Conservation (phyloP, 92 coral and sea anemone genomes). For the Porites cylindrica region DNA sequence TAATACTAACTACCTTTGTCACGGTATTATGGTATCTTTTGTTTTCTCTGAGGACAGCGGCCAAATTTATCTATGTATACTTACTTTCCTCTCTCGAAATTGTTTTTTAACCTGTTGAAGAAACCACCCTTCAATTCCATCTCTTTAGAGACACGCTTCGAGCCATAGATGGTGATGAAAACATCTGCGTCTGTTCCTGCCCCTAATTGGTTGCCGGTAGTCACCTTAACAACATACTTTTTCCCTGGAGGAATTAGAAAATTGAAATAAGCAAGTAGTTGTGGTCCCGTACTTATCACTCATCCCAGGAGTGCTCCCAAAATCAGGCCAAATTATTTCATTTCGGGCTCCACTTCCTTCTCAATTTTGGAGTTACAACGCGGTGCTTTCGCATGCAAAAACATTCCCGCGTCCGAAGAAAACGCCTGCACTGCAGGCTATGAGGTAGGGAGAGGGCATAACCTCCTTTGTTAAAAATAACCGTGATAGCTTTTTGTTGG, state of each 20-base stretch:
- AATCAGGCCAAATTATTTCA: not conserved
- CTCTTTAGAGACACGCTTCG: conserved; percentile 8
- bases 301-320: no score
- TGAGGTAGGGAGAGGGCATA: no score
- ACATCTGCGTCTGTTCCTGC: conserved; percentile 55
- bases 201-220: not conserved
- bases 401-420: no score
- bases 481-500: no score
- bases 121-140: conserved; percentile 11
- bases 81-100: conserved; percentile 50
- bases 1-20: no score
- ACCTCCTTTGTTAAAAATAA: no score
- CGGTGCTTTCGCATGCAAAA: no score
- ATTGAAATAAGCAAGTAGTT: not conserved
- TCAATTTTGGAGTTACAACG: no score
- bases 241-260: not conserved
- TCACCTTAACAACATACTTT: conserved; percentile 20
- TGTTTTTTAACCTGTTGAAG: not conserved
- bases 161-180: conserved; percentile 28
- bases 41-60: no score
- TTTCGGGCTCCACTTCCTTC: no score
- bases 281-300: not conserved
- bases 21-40: no score
- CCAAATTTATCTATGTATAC: not conserved
- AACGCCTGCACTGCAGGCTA: no score